These are phyloP conservation scores for Drosophila atripex DNA, from an alignment of 2,888 invertebrate species.

Conservation along the genomic window DNA sequence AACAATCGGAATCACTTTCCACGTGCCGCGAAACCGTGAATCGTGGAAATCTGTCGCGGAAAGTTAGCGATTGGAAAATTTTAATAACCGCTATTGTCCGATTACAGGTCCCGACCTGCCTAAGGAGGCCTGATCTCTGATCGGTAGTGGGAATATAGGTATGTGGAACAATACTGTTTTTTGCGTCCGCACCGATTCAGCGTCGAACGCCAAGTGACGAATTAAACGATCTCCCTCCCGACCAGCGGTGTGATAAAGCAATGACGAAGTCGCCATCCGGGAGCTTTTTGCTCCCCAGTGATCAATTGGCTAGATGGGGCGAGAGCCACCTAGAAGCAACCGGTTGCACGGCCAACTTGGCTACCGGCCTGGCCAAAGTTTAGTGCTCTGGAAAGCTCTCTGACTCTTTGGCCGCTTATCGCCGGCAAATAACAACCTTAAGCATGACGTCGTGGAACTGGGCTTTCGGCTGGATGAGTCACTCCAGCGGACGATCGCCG, in stretches of 20 bases:
- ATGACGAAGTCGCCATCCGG: slow-evolving; percentile 59
- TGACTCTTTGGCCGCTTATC: slow-evolving; percentile 5
- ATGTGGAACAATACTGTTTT: neutral
- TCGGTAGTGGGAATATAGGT: neutral
- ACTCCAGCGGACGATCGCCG: slow-evolving; percentile 41
- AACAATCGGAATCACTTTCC: slow-evolving; percentile 11
- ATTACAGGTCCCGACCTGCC: slow-evolving; percentile 12
- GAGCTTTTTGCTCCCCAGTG: slow-evolving; percentile 51
- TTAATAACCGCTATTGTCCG: slow-evolving; percentile 53
- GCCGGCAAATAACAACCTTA: slow-evolving; percentile 35
- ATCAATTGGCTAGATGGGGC: slow-evolving; percentile 5
- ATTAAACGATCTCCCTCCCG: slow-evolving; percentile 57
- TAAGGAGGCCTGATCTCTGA: slow-evolving; percentile 21
- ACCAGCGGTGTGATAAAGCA: slow-evolving; percentile 43
- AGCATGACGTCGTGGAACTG: slow-evolving; percentile 62
- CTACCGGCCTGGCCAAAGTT: slow-evolving; percentile 38
- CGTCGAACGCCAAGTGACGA: slow-evolving; percentile 52
- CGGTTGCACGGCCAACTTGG: slow-evolving; percentile 30
- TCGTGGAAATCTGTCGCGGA: slow-evolving; percentile 33
- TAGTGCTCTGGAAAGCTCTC: slow-evolving; percentile 24
- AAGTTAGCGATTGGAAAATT: slow-evolving; percentile 23
- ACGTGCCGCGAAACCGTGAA: slow-evolving; percentile 34
- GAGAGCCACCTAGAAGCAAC: slow-evolving; percentile 11
- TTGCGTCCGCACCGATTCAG: slow-evolving; percentile 58
- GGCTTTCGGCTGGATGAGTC: slow-evolving; percentile 49